phyloP scores from a whole-genome alignment of 1,140 invertebrate species.

The Planococcus citri region DNA sequence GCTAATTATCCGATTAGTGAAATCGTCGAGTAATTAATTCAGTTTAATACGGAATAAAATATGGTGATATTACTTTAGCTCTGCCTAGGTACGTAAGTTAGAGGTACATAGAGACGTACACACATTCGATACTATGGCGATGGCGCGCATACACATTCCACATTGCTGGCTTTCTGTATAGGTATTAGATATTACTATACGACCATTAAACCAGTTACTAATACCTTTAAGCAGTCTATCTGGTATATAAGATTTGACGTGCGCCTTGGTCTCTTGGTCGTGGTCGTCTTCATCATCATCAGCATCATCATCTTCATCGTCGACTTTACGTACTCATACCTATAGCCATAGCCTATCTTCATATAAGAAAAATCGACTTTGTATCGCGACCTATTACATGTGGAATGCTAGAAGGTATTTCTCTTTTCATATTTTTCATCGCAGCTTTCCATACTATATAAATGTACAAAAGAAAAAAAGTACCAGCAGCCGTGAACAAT shows the following conservation, averaged over 20 bases:
- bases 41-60: background rate
- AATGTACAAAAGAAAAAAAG: background rate
- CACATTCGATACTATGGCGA: background rate
- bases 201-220: background rate
- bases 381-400: slow-evolving; percentile 12
- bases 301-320: background rate
- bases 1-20: slow-evolving; percentile 17
- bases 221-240: background rate
- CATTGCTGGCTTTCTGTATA: background rate
- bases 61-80: too few species aligned
- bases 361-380: background rate
- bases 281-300: too few species aligned
- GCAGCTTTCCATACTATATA: background rate
- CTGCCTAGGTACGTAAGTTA: too few species aligned
- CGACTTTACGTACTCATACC: too few species aligned
- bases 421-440: background rate
- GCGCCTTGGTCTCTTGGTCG: too few species aligned
- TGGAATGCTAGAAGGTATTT: slow-evolving; percentile 17
- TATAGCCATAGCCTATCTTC: too few species aligned
- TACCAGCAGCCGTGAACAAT: background rate
- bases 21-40: slow-evolving; percentile 1
- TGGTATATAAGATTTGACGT: background rate
- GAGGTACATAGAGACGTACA: background rate
- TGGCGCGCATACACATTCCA: too few species aligned
- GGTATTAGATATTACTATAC: too few species aligned